These are phyloP conservation scores for Lysandra coridon DNA, from an alignment of 2,888 invertebrate genomes.

Conservation along the genomic window DNA sequence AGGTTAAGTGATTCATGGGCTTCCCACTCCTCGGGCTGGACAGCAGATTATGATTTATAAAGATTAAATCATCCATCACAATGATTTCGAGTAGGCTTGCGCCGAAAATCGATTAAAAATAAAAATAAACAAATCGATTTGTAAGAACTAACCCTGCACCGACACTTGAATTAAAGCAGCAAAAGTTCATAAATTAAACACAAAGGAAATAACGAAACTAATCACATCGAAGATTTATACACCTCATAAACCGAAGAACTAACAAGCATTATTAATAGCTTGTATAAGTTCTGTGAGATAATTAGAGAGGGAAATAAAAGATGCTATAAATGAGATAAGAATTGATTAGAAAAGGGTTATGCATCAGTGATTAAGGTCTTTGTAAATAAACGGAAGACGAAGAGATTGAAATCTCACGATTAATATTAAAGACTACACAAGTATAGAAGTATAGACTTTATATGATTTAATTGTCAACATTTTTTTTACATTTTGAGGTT, in stretches of 20 bases:
- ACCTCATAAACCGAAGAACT: slow-evolving; percentile 6
- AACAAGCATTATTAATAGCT: slow-evolving; percentile 2
- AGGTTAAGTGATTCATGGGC: slow-evolving; percentile 10
- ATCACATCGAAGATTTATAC: slow-evolving; percentile 2
- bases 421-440: background rate
- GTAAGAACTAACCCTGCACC: background rate
- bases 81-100: background rate
- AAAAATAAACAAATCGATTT: background rate
- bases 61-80: background rate
- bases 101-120: background rate
- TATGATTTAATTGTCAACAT: too few relatives aligned
- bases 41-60: slow-evolving; percentile 19
- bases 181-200: slow-evolving; percentile 12
- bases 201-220: slow-evolving; percentile 13
- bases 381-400: slow-evolving; percentile 2
- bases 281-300: slow-evolving; percentile 1
- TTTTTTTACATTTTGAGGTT: background rate
- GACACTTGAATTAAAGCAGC: background rate
- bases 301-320: slow-evolving; percentile 5
- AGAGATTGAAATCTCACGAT: background rate
- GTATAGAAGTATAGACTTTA: background rate
- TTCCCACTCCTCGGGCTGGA: slow-evolving; percentile 14
- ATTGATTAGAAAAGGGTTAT: slow-evolving; percentile 14
- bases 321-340: slow-evolving; percentile 10
- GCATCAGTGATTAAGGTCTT: background rate